Evolutionary conservation across 2,888 invertebrate genomes (phyloP), one percentile per base, ranked within the genome.

Genomic region (Leptopterna dolabrata): DNA sequence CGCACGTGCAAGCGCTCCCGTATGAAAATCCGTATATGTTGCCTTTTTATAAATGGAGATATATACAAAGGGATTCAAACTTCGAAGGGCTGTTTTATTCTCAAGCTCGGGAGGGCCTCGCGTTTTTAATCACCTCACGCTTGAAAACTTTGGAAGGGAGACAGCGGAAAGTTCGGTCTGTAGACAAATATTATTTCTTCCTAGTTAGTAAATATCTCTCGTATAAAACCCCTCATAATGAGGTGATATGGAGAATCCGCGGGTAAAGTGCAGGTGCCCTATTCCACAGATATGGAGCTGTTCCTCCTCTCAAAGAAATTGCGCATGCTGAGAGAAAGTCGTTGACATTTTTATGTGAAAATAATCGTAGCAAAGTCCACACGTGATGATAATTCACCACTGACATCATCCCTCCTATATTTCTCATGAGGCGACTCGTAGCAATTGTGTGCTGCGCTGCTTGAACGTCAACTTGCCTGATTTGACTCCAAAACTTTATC

Each of bases 21-120:
- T 71, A 83, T 83, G 83, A 83, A 71, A 83, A 83, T 55, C 63
- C 71, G 83, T 83, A 83, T 83, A 71, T 63, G 83, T 71, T 83
- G 70, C 83, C 83, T 41, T 83, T 83, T 83, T 83, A 83, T 83
- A 83, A 83, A 83, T 83, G 83, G 83, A 83, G 83, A 83, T 83
- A 83, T 83, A 70, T 83, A 83, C 83, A 83, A 83, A 83, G 41
- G 43, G 83, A 63, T 83, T 71, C 71, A 71, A 63, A 83, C 83
- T 83, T 71, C 41, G 83, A 83, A 83, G 71, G 71, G 83, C 29
- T 36, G 83, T 83, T 83, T 83, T 41, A 83, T 83, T 63, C 24
- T 55, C 55, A 81, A 45, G 29, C 55, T 11, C n/a, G 81, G 27
- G 47, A 29, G 47, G n/a, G 36, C 41, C 19, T 19, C 73, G 41